Conservation (phyloP, 2,888 invertebrate genomes). For the Hemaris fuciformis region DNA sequence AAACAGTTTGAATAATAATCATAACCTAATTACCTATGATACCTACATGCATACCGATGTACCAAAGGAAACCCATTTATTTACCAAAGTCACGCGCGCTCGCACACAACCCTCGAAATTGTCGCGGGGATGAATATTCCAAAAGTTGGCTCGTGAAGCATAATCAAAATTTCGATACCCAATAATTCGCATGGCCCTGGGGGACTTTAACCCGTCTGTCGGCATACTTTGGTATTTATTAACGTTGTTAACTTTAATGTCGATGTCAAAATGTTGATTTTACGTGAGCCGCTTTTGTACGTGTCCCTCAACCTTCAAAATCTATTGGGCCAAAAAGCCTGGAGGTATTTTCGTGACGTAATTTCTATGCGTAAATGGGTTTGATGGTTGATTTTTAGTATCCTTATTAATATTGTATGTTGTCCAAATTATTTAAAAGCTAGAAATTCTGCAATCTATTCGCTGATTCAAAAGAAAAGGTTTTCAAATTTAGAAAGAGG, state of each 20-base stretch:
- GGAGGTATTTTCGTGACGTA: neutral
- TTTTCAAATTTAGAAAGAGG: no score
- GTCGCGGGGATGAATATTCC: neutral
- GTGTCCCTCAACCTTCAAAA: neutral
- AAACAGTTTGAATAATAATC: no score
- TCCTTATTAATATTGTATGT: neutral
- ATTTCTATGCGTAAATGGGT: neutral
- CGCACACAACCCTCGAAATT: neutral
- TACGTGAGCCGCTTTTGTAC: neutral
- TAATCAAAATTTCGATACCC: slow-evolving; percentile 2
- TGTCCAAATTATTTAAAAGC: no score
- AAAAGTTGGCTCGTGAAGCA: neutral
- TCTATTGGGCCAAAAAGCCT: neutral
- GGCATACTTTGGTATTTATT: neutral
- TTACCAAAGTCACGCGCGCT: neutral
- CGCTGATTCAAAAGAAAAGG: no score
- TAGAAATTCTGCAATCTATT: no score
- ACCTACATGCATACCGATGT: neutral
- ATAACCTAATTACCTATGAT: neutral
- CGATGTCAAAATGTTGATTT: neutral
- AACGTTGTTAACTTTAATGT: neutral
- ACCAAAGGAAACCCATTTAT: neutral
- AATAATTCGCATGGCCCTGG: neutral
- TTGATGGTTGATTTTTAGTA: no score
- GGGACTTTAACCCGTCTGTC: neutral